Base-by-base conservation (phyloP, 2,888 invertebrate genomes). In the Magallana nippona region DNA sequence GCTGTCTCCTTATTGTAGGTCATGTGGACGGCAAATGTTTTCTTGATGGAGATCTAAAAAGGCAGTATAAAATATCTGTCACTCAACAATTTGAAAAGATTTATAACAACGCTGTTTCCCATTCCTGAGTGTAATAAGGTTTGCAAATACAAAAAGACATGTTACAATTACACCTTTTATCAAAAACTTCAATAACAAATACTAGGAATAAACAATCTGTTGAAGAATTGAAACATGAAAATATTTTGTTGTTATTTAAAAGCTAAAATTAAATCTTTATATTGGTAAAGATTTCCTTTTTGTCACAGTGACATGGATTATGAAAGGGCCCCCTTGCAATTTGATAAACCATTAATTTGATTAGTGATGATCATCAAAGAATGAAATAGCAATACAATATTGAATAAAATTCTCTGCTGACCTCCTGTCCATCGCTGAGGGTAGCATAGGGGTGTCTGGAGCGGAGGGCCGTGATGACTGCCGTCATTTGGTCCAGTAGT, bases 361-460 rank as follows among this genome's bases (percentile, higher is more conserved):
- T 0, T 8, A 44, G 44, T 44, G 5, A 44, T 44, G 1, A 44
- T 44, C 5, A 8, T 5, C 32, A 32, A 63, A n/a, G 15, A 81
- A 15, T 10, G 13, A 55, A 77, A 57, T 27, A 44, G 55, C n/a
- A 79, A 79, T 57, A 82, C 32, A 58, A 56, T 56, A 55, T 5
- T 5, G 44, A 44, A 44, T 44, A 0, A 44, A 44, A 44, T 0
- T 8, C 44, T 44, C 11, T 63, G 19, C 87, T 55, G 85, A 94
- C 94, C 92, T 94, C 93, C 79, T 92, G 92, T 56, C 93, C 93
- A 88, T 93, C 93, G 58, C 89, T 87, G 0, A 93, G 86, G 78
- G 89, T 88, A 84, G 92, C 90, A 84, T 89, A 91, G 2, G 86
- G 85, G 71, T 89, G 89, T 84, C 88, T 89, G 78, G 90, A 84